These are phyloP conservation scores for Amia ocellicauda DNA, from an alignment of 2,113 vertebrate species.

Conservation along the genomic window DNA sequence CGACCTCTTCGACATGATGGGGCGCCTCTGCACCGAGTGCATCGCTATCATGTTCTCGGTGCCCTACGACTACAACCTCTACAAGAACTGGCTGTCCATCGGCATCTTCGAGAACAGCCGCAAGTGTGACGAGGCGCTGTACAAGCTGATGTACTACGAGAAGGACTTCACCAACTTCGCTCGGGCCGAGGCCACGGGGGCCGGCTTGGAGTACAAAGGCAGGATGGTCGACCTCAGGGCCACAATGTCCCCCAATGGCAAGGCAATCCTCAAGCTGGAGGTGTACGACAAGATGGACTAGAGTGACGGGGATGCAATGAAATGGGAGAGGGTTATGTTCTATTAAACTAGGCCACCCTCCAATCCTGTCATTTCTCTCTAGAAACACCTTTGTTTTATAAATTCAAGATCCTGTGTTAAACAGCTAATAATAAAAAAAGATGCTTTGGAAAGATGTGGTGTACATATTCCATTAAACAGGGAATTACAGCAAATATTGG, in stretches of 20 bases:
- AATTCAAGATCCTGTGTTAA: too few species aligned
- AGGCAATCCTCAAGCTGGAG: conserved; percentile 52
- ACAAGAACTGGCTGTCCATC: conserved; percentile 51
- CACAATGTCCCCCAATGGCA: conserved; percentile 46
- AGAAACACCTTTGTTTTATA: too few species aligned
- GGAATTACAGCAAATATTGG: too few species aligned
- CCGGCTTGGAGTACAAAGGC: conserved; percentile 16
- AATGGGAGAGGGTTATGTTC: too few species aligned
- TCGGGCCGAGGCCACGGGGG: conserved; percentile 39
- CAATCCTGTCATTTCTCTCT: too few species aligned
- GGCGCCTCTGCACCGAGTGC: background rate
- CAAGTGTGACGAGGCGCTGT: conserved; percentile 36
- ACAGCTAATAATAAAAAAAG: too few species aligned
- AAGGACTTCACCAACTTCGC: conserved; percentile 40
- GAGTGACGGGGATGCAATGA: too few species aligned
- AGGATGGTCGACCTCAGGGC: conserved; percentile 31
- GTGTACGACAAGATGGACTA: conserved; percentile 43
- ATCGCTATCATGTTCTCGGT: conserved; percentile 58
- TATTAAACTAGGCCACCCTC: too few species aligned
- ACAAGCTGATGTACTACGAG: conserved; percentile 36
- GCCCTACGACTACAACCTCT: conserved; percentile 56
- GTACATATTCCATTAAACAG: too few species aligned
- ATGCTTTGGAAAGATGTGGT: too few species aligned
- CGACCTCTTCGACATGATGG: conserved; percentile 41
- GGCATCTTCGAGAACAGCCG: conserved; percentile 31